Percentiles rank a stretch among this genome's conserved stretches.
Conservation (phyloP, 2,888 invertebrate species). For the Tenthredo scrophulariae region DNA sequence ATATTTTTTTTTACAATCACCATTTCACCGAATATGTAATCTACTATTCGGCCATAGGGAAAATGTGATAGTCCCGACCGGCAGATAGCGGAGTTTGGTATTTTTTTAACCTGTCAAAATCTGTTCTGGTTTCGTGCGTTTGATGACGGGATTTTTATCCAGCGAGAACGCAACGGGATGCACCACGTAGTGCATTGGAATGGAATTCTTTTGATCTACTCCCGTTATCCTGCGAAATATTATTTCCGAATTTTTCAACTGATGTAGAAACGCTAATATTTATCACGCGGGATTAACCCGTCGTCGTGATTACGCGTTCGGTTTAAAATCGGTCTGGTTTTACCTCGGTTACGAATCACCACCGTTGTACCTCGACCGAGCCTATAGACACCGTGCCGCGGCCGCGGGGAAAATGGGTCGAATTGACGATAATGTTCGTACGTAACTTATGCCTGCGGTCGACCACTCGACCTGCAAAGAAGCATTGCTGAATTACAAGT, state of each 20-base stretch:
- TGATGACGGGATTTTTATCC: not conserved
- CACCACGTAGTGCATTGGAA: not conserved
- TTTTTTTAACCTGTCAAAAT: constrained; percentile 2
- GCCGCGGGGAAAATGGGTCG: constrained; percentile 17
- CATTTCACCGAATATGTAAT: not conserved
- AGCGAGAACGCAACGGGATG: not conserved
- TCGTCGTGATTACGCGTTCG: constrained; percentile 19
- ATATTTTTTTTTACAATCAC: not conserved
- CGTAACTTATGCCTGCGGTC: constrained; percentile 35
- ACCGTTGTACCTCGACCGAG: constrained; percentile 1
- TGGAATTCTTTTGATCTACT: constrained; percentile 35
- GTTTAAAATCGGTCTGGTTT: constrained; percentile 4
- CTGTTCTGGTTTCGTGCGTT: not conserved
- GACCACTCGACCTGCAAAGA: not conserved
- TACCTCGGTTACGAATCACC: constrained; percentile 17
- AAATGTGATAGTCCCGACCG: not conserved
- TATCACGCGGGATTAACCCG: not conserved
- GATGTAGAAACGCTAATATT: not conserved
- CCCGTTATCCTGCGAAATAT: not conserved
- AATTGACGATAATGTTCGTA: constrained; percentile 30
- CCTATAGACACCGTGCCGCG: not conserved
- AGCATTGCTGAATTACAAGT: constrained; percentile 35
- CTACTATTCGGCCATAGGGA: not conserved
- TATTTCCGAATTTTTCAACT: not conserved
- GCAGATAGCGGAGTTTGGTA: no score